Base-by-base conservation (phyloP, 2,113 vertebrate genomes). In the Peromyscus polionotus region DNA sequence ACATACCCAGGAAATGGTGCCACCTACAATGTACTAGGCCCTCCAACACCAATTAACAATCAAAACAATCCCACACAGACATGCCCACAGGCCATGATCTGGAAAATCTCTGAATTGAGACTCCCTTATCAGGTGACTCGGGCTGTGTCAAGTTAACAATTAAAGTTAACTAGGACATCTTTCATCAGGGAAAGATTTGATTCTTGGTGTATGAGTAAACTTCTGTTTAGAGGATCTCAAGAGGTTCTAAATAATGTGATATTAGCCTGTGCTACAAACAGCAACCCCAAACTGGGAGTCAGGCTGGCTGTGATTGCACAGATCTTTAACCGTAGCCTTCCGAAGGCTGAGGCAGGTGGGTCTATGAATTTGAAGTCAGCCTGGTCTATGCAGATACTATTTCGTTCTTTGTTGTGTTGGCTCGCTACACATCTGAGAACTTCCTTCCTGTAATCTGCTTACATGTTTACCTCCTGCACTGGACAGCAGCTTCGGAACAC, bases 391-490 rank as follows among this genome's bases (percentile, higher is more conserved):
- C 59, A 85, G 39, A 72, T 28, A 70, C 12, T 51, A 81, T 92
- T 95, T 67, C 67, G 79, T 90, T 31, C 84, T 75, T 28, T 59
- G 48, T 88, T 59, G 90, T 93, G 75, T 96, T 90, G 90, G 79
- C 93, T 95, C 0, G 1, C 51, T 87, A 75, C 51, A 77, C 65
- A 94, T 86, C 39, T 89, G 54, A 94, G 67, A 72, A 68, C 36
- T 0, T 93, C 86, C 79, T 6, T 91, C 75, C 72, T 88, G 67
- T 90, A 76, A 95, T 92, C 65, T 91, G 45, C 88, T 95, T 92
- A 94, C 83, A 95, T 9, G 36, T 90, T 88, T 95, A 88, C 79
- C 86, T 96, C 90, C 65, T 92, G 36, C 45, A 72, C 39, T 57
- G 81, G 70, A 86, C 51, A 57, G 70, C n/a, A 63, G 85, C 59